Evolutionary conservation across 1,140 invertebrate species (phyloP).

Genomic region (Saccostrea echinata): DNA sequence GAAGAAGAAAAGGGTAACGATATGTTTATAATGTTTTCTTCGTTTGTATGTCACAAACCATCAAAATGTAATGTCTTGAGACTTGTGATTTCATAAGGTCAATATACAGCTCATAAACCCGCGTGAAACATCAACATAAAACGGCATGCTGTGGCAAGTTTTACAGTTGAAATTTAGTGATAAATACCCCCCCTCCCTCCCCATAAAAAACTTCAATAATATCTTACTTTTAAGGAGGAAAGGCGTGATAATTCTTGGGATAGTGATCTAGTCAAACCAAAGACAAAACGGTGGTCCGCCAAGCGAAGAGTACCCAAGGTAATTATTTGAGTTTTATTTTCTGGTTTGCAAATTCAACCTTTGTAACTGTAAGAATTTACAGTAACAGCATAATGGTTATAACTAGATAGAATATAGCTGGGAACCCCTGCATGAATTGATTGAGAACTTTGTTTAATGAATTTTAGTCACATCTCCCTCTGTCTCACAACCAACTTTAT

Average conservation of each 20-base stretch:
- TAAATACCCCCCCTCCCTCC: no score
- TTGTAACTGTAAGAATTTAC: no score
- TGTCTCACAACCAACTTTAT: no score
- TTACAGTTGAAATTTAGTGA: no score
- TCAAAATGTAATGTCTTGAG: neutral
- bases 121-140: neutral
- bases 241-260: neutral
- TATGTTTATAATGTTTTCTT: neutral
- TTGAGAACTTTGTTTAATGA: no score
- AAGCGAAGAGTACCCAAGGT: neutral
- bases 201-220: neutral
- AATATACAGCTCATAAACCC: neutral
- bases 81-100: neutral
- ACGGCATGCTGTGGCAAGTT: neutral
- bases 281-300: neutral
- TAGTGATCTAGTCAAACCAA: neutral
- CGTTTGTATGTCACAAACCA: neutral
- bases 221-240: neutral
- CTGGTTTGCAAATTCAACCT: neutral
- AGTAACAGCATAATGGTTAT: neutral
- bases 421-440: no score
- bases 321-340: neutral
- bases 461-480: no score
- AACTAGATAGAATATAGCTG: neutral
- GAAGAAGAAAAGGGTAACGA: neutral